phyloP scores from a whole-genome alignment of 1,140 invertebrate genomes.

The Ephestia elutella region DNA sequence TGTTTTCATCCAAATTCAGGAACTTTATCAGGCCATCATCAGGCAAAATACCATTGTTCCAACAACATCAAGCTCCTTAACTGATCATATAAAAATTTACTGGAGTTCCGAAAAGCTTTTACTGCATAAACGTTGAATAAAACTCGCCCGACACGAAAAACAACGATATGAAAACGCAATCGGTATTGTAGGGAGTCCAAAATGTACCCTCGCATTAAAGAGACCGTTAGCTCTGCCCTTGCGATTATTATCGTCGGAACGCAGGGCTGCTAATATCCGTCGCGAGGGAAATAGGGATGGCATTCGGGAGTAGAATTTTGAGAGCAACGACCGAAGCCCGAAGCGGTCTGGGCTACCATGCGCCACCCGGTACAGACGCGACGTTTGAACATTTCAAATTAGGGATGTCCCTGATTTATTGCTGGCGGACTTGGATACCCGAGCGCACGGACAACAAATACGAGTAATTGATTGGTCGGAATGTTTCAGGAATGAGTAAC shows the following conservation, averaged over 20 bases:
- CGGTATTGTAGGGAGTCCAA: slow-evolving; percentile 15
- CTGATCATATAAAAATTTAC: slow-evolving; percentile 5
- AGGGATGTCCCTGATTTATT: slow-evolving; percentile 29
- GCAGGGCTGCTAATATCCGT: slow-evolving; percentile 29
- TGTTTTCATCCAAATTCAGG: background rate
- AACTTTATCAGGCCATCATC: background rate
- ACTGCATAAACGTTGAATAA: slow-evolving; percentile 1
- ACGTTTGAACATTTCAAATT: slow-evolving; percentile 24
- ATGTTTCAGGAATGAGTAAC: background rate
- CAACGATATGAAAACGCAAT: slow-evolving; percentile 21
- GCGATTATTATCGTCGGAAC: slow-evolving; percentile 33
- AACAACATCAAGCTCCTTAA: slow-evolving; percentile 15
- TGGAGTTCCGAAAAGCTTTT: background rate
- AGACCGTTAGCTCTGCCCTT: slow-evolving; percentile 32
- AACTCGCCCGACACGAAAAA: slow-evolving; percentile 12
- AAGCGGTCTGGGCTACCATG: slow-evolving; percentile 11
- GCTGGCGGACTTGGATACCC: slow-evolving; percentile 10
- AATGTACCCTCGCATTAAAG: slow-evolving; percentile 28
- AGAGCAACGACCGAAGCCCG: slow-evolving; percentile 31
- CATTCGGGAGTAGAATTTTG: slow-evolving; percentile 12
- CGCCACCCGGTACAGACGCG: slow-evolving; percentile 11
- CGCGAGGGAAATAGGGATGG: slow-evolving; percentile 32
- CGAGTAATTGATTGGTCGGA: slow-evolving; percentile 6
- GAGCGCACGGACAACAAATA: slow-evolving; percentile 7
- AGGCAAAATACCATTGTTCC: slow-evolving; percentile 9